Percentiles rank a stretch among this genome's conserved stretches.
These are phyloP conservation scores for Mustela nigripes DNA, from an alignment of 2,113 vertebrate species.

Conservation along the genomic window DNA sequence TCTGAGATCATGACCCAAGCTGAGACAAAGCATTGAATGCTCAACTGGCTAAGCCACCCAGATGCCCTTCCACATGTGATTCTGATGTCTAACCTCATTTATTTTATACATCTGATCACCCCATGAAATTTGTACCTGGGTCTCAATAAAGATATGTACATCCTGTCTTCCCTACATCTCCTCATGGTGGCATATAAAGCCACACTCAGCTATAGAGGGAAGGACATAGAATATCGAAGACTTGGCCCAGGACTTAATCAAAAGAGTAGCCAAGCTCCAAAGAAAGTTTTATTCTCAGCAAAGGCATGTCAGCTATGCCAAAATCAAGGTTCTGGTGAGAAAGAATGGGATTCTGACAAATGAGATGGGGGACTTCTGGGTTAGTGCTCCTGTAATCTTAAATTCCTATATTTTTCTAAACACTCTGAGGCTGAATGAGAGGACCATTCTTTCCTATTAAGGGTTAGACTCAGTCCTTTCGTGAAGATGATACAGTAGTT, in stretches of 20 bases:
- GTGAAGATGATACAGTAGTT: too few species aligned
- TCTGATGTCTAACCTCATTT: not conserved
- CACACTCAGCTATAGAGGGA: not conserved
- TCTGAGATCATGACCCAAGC: not conserved
- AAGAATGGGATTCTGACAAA: not conserved
- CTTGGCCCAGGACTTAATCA: not conserved
- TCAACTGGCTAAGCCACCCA: not conserved
- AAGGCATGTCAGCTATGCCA: not conserved
- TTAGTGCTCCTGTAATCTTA: not conserved
- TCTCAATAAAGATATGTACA: not conserved
- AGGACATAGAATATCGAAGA: not conserved
- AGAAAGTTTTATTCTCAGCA: not conserved
- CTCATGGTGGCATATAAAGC: too few species aligned
- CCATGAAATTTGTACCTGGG: not conserved
- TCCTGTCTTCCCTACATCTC: not conserved
- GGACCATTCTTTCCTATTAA: too few species aligned
- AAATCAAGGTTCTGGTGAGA: not conserved
- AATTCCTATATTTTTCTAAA: not conserved
- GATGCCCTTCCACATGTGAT: not conserved
- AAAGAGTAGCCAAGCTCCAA: not conserved
- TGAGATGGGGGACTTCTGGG: not conserved
- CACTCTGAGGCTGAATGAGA: not conserved
- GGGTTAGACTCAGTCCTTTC: too few species aligned
- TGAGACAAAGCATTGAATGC: not conserved
- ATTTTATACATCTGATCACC: not conserved